Conservation (phyloP, 2,888 invertebrate species). For the Amblyteles armatorius region DNA sequence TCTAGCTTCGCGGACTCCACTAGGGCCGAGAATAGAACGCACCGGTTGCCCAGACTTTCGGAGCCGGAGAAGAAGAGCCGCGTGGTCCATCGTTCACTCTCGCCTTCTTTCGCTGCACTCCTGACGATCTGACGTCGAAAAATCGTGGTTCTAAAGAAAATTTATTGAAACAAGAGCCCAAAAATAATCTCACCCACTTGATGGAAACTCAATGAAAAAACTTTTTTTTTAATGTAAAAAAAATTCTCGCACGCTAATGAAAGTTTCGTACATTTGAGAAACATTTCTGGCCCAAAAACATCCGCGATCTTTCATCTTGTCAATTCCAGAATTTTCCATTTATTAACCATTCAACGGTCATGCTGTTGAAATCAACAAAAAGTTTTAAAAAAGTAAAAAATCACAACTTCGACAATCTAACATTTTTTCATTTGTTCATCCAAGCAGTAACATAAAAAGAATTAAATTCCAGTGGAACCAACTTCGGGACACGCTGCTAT, state of each 20-base stretch:
- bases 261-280: background rate
- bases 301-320: no score
- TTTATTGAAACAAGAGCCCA: background rate
- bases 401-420: no score
- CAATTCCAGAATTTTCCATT: no score
- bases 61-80: conserved; percentile 71
- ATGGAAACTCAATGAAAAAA: background rate
- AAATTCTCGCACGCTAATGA: background rate
- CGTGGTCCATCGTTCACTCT: conserved; percentile 57
- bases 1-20: conserved; percentile 61
- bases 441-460: no score
- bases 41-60: conserved; percentile 76
- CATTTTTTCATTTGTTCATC: no score
- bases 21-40: conserved; percentile 74
- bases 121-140: background rate
- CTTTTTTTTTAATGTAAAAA: no score
- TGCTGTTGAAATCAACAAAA: no score
- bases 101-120: conserved; percentile 28
- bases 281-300: no score
- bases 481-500: no score
- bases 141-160: background rate
- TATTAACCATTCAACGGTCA: no score
- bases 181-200: background rate
- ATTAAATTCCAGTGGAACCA: no score
- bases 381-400: no score